A percentile compares a stretch with the other conserved stretches of the same genome.
These are phyloP conservation scores for Drosophila lacicola DNA, from an alignment of 2,888 invertebrate genomes.

Conservation along the genomic window DNA sequence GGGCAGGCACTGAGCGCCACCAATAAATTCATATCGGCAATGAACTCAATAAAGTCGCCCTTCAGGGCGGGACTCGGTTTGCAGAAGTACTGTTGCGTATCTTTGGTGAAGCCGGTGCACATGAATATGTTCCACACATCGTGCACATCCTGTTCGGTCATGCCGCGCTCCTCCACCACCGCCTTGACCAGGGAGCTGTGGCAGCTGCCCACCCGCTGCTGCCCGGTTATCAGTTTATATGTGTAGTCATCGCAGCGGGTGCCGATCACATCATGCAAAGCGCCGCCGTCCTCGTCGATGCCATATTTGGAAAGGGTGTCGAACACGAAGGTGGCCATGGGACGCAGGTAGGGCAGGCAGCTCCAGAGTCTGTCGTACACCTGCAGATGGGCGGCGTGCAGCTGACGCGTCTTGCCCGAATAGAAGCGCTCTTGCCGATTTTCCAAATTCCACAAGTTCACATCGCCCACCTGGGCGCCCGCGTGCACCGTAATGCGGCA, in stretches of 20 bases:
- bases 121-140: constrained; percentile 87
- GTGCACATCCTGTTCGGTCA: constrained; percentile 85
- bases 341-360: constrained; percentile 85
- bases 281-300: constrained; percentile 85
- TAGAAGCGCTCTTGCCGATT: constrained; percentile 85
- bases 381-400: constrained; percentile 85
- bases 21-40: constrained; percentile 86
- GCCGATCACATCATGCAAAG: constrained; percentile 86
- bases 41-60: constrained; percentile 86
- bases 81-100: constrained; percentile 86
- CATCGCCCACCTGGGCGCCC: constrained; percentile 86
- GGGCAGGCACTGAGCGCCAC: constrained; percentile 85
- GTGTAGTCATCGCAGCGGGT: constrained; percentile 86
- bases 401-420: constrained; percentile 86
- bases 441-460: constrained; percentile 86
- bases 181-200: constrained; percentile 85
- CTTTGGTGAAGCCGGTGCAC: constrained; percentile 86
- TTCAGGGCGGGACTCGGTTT: constrained; percentile 85
- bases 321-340: constrained; percentile 86
- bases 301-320: constrained; percentile 85
- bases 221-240: constrained; percentile 85
- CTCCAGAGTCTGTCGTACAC: constrained; percentile 86
- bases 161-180: constrained; percentile 81
- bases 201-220: constrained; percentile 84
- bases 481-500: constrained; percentile 85